These are phyloP conservation scores for Myocastor coypus DNA, from an alignment of 2,113 vertebrate genomes.

Conservation along the genomic window DNA sequence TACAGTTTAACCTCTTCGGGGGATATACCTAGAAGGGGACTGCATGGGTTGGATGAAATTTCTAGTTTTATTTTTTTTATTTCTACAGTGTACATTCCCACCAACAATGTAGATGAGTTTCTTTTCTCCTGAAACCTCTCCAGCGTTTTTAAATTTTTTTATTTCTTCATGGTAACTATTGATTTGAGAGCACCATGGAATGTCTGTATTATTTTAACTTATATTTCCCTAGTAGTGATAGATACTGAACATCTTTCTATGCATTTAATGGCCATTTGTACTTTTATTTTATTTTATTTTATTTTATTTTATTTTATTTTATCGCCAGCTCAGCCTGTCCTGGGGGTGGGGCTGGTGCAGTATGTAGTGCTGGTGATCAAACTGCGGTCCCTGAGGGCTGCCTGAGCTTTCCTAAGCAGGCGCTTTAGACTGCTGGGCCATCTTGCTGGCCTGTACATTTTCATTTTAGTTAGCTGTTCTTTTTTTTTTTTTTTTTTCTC, in stretches of 20 bases:
- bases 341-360: no score
- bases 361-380: no score
- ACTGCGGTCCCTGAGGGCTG: no score
- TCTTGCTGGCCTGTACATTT: not conserved
- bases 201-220: not conserved
- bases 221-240: not conserved
- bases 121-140: not conserved
- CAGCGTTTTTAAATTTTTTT: not conserved
- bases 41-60: not conserved
- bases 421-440: no score
- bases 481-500: no score
- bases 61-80: not conserved
- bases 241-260: not conserved
- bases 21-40: not conserved
- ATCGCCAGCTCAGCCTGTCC: no score
- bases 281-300: no score
- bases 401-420: no score
- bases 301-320: no score
- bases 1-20: not conserved
- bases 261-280: not conserved
- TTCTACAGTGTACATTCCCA: no score
- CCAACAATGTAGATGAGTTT: no score
- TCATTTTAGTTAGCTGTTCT: not conserved
- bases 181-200: not conserved
- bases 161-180: not conserved